Percentiles rank a stretch among this genome's conserved stretches.
Conservation (phyloP, 2,113 vertebrate species). For the Osmerus eperlanus region DNA sequence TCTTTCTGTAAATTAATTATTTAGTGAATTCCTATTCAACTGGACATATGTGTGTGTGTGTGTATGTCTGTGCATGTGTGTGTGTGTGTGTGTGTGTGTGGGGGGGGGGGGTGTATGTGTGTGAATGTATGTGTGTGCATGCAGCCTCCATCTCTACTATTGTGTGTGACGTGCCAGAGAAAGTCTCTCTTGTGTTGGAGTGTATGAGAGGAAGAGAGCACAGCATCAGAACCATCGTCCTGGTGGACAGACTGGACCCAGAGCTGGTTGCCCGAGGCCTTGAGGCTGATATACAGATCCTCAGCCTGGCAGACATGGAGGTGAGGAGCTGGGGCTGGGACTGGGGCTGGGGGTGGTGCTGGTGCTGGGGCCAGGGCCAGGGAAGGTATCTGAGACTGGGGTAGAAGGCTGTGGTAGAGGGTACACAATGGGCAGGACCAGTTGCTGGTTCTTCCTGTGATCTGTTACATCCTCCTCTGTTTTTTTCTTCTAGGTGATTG, state of each 20-base stretch:
- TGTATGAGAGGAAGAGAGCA: slow-evolving; percentile 71
- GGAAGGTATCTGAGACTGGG: neutral
- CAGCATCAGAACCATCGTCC: slow-evolving; percentile 76
- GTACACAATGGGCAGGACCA: neutral
- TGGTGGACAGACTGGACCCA: slow-evolving; percentile 80
- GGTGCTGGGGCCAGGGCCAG: no score
- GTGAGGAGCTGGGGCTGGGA: slow-evolving; percentile 34
- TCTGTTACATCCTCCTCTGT: neutral
- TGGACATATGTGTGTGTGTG: no score
- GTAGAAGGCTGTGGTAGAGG: neutral
- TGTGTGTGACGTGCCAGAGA: slow-evolving; percentile 88
- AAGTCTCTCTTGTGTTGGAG: slow-evolving; percentile 79
- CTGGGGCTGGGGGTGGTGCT: no score
- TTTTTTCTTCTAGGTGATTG: slow-evolving; percentile 72
- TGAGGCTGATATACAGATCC: slow-evolving; percentile 78
- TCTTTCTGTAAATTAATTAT: no score
- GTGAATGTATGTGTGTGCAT: slow-evolving; percentile 13
- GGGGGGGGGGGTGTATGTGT: neutral
- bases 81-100: neutral
- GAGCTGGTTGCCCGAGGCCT: slow-evolving; percentile 78
- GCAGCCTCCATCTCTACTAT: slow-evolving; percentile 82
- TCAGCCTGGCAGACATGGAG: slow-evolving; percentile 83
- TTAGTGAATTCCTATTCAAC: no score
- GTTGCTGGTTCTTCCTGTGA: neutral
- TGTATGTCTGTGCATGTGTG: neutral